A percentile compares a stretch with the other conserved stretches of the same genome.
Evolutionary conservation across 2,797 vertebrate species (phyloP).

Genomic region (Balearica regulorum): DNA sequence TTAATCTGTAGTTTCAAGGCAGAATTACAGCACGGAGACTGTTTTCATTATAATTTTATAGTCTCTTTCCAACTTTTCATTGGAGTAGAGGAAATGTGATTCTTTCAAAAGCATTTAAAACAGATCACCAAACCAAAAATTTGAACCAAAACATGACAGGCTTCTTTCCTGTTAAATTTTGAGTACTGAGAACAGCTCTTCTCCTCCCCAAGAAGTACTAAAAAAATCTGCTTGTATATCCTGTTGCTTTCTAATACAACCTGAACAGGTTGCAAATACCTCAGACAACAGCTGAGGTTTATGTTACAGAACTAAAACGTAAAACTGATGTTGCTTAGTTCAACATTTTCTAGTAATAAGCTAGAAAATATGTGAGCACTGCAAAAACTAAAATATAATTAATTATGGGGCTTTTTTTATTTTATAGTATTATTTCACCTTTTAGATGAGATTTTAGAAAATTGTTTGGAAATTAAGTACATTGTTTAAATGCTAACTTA

Average conservation of each 20-base stretch:
- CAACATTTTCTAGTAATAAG: neutral
- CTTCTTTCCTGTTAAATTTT: neutral
- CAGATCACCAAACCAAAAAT: neutral
- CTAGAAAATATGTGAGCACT: neutral
- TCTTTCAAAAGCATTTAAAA: neutral
- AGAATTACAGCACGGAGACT: neutral
- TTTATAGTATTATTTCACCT: neutral
- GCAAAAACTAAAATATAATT: neutral
- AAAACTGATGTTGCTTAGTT: neutral
- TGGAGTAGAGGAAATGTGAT: neutral
- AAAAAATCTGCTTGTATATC: too few relatives aligned
- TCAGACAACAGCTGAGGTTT: neutral
- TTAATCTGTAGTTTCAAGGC: neutral
- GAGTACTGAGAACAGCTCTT: neutral
- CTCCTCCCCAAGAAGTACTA: too few relatives aligned
- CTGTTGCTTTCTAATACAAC: too few relatives aligned
- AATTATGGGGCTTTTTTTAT: neutral
- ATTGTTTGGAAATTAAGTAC: neutral
- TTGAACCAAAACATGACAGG: neutral
- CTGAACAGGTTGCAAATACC: neutral
- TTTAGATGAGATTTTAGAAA: neutral
- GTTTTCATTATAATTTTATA: neutral
- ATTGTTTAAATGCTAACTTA: neutral
- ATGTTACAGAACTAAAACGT: neutral
- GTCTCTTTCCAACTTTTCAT: neutral